phyloP scores from a whole-genome alignment of 2,113 vertebrate species.

The Isurus oxyrinchus region DNA sequence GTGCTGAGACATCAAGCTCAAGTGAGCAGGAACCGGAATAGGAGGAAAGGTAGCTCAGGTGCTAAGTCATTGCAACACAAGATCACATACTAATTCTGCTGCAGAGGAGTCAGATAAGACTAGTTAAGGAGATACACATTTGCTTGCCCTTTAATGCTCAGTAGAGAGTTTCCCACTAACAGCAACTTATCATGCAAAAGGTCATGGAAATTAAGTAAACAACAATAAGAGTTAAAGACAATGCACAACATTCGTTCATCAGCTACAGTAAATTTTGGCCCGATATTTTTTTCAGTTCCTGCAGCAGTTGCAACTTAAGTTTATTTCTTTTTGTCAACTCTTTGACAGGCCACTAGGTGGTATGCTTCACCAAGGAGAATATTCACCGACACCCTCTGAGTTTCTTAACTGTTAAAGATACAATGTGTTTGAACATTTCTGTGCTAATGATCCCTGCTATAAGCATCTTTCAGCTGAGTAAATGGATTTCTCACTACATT shows the following conservation, averaged over 20 bases:
- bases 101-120: too few relatives aligned
- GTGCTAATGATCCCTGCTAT: too few relatives aligned
- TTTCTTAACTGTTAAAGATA: neutral
- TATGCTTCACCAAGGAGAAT: neutral
- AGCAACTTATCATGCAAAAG: neutral
- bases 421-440: neutral
- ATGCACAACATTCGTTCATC: neutral
- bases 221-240: neutral
- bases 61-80: too few relatives aligned
- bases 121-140: too few relatives aligned
- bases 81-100: too few relatives aligned
- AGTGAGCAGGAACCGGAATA: too few relatives aligned
- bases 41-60: too few relatives aligned
- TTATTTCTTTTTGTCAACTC: neutral
- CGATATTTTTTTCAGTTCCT: neutral
- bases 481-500: too few relatives aligned
- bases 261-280: neutral
- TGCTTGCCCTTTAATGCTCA: too few relatives aligned
- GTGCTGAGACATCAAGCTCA: too few relatives aligned
- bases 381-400: neutral
- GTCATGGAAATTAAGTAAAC: neutral
- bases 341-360: neutral
- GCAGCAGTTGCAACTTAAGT: neutral
- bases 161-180: neutral
- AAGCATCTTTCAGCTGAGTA: too few relatives aligned